Conservation (phyloP, 2,113 vertebrate genomes). For the Trinectes maculatus region DNA sequence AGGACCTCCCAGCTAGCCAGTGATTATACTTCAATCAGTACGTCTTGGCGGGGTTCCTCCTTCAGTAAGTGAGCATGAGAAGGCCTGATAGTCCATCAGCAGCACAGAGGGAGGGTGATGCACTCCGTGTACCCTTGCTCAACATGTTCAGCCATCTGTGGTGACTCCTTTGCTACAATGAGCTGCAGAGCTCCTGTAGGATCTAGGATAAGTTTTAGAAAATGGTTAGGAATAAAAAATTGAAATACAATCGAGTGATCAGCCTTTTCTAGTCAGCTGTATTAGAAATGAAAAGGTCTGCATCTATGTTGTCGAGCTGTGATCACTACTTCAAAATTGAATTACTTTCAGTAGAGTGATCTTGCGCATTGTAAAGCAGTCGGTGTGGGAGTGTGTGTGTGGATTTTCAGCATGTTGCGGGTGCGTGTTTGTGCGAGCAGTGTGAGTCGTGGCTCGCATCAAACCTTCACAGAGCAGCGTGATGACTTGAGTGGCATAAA, state of each 20-base stretch:
- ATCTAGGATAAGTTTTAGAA: slow-evolving; percentile 13
- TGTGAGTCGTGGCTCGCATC: background rate
- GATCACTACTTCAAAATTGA: background rate
- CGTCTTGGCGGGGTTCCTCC: slow-evolving; percentile 41
- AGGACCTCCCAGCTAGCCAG: slow-evolving; percentile 34
- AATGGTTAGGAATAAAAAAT: background rate
- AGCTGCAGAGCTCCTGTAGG: slow-evolving; percentile 26
- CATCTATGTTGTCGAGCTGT: background rate
- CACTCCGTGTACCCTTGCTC: slow-evolving; percentile 21
- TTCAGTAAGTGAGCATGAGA: slow-evolving; percentile 48
- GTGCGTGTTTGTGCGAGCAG: no score
- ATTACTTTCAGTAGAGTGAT: no score
- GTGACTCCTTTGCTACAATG: slow-evolving; percentile 8
- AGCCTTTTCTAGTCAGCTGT: background rate
- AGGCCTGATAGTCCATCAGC: slow-evolving; percentile 54
- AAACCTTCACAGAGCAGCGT: slow-evolving; percentile 12
- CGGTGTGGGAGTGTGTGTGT: no score
- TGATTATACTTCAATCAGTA: slow-evolving; percentile 59
- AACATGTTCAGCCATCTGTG: slow-evolving; percentile 55
- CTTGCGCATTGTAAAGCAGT: no score
- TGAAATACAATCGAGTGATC: background rate
- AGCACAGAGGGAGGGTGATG: slow-evolving; percentile 56
- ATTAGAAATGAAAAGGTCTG: slow-evolving; percentile 5
- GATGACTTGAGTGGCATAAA: slow-evolving; percentile 25
- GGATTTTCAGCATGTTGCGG: no score